These are phyloP conservation scores for Bolinopsis microptera DNA, from an alignment of 37 sponge, comb jelly and placozoan genomes.

Conservation along the genomic window DNA sequence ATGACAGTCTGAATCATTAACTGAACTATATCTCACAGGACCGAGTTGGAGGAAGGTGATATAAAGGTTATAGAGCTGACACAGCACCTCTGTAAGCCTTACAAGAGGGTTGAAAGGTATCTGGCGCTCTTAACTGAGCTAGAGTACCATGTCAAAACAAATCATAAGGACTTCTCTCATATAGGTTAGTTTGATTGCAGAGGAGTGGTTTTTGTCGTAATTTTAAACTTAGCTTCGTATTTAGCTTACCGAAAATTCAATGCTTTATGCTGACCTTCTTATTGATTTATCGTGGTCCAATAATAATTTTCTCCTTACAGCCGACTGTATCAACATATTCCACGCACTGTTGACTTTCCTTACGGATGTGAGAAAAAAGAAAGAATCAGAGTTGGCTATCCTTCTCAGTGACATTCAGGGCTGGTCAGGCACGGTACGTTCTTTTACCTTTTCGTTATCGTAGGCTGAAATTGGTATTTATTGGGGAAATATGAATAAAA, in stretches of 20 bases:
- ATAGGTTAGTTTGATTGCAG: background rate
- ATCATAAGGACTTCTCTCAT: slow-evolving; percentile 7
- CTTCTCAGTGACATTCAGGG: slow-evolving; percentile 39
- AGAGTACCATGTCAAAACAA: slow-evolving; percentile 55
- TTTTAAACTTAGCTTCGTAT: no score
- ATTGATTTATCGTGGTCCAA: no score
- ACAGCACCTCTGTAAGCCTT: slow-evolving; percentile 39
- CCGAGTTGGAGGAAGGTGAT: background rate
- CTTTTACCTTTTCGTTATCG: no score
- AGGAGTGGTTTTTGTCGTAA: no score
- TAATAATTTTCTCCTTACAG: background rate
- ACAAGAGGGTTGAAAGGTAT: slow-evolving; percentile 45
- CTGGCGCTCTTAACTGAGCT: slow-evolving; percentile 15
- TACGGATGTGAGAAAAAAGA: slow-evolving; percentile 44
- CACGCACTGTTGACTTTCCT: slow-evolving; percentile 43
- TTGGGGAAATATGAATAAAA: no score
- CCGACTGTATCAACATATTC: slow-evolving; percentile 58
- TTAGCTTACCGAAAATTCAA: no score
- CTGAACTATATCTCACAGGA: background rate
- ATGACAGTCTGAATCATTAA: no score
- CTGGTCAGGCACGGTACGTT: slow-evolving; percentile 16
- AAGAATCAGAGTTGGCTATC: slow-evolving; percentile 35
- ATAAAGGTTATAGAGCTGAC: slow-evolving; percentile 28
- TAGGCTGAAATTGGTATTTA: no score
- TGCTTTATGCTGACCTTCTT: no score